A percentile compares a stretch with the other conserved stretches of the same genome.
Evolutionary conservation across 2,113 vertebrate genomes (phyloP).

Genomic region (Chloroceryle aenea): DNA sequence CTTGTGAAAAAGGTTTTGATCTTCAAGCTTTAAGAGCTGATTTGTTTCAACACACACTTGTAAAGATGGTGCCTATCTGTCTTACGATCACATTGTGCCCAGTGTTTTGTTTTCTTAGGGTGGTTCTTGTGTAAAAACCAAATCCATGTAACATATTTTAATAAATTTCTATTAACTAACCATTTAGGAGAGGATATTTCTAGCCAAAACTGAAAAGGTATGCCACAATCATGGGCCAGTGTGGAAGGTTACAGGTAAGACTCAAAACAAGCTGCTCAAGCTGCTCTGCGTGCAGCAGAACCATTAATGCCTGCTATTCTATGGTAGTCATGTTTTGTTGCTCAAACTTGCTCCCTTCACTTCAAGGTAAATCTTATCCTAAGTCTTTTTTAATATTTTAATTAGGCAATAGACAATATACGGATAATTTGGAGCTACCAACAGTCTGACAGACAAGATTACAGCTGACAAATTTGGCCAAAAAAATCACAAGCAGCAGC

Average conservation of each 20-base stretch:
- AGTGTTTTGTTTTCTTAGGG: neutral
- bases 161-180: neutral
- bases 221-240: fast-evolving
- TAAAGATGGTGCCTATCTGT: neutral
- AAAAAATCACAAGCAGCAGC: neutral
- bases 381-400: neutral
- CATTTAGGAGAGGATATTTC: neutral
- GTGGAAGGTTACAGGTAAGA: neutral
- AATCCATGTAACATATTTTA: neutral
- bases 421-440: neutral
- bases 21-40: neutral
- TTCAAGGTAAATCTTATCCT: neutral
- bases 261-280: neutral
- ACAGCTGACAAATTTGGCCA: neutral
- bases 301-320: neutral
- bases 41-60: neutral
- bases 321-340: neutral
- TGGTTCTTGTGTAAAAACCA: neutral
- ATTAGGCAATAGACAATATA: neutral
- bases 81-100: neutral
- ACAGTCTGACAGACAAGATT: neutral
- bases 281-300: neutral
- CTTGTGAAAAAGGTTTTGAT: neutral
- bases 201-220: neutral
- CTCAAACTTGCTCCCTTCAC: neutral